A percentile compares a stretch with the other conserved stretches of the same genome.
phyloP scores from a whole-genome alignment of 2,888 invertebrate species.

The Bugulina stolonifera region DNA sequence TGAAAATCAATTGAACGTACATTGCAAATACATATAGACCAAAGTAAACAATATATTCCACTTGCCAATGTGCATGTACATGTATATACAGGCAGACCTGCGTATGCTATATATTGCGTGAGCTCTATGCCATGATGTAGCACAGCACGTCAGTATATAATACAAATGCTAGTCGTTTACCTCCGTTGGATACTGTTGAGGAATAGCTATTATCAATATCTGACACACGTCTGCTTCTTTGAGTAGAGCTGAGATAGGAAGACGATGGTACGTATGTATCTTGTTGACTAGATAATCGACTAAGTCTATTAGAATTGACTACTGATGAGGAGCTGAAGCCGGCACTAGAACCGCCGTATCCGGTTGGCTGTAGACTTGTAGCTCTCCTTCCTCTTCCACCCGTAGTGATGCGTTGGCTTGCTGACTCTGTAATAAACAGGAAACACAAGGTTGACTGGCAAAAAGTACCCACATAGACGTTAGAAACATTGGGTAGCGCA shows the following conservation, averaged over 20 bases:
- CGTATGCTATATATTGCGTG: no score
- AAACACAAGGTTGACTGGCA: no score
- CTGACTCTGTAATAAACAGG: slow-evolving; percentile 11
- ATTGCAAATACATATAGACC: no score
- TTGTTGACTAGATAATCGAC: slow-evolving; percentile 22
- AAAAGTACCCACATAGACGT: no score
- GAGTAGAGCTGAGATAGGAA: neutral
- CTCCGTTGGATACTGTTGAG: neutral
- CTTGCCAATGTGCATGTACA: neutral
- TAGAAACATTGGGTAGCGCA: no score
- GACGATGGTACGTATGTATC: neutral
- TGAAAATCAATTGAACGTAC: no score
- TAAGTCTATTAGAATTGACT: slow-evolving; percentile 9
- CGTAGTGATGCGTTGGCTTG: neutral
- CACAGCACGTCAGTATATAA: no score
- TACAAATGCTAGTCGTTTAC: no score
- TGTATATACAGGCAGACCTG: neutral
- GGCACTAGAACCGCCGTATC: neutral
- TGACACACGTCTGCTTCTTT: neutral
- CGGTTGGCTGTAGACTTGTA: slow-evolving; percentile 3
- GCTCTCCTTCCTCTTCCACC: slow-evolving; percentile 11
- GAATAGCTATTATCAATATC: slow-evolving; percentile 14
- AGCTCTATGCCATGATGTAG: no score
- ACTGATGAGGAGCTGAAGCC: slow-evolving; percentile 6
- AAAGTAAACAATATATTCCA: no score